A percentile compares a stretch with the other conserved stretches of the same genome.
phyloP scores from a whole-genome alignment of 2,113 vertebrate genomes.

The Rhinoderma darwinii region DNA sequence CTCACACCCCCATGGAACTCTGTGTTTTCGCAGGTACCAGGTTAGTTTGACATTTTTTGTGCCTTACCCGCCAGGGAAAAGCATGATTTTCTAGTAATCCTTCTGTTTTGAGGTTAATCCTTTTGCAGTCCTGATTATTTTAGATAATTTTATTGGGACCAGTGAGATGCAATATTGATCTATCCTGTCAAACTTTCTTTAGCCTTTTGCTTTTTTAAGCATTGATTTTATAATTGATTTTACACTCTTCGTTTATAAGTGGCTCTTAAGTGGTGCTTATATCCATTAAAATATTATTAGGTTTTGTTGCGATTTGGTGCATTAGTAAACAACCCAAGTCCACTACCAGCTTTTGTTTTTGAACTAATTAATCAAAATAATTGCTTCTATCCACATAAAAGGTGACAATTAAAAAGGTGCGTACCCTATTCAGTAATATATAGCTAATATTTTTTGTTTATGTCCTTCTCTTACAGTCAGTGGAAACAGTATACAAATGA shows the following conservation, averaged over 20 bases:
- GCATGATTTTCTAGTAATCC: too few species aligned
- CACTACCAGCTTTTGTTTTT: too few species aligned
- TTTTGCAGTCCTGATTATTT: neutral
- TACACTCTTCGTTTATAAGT: neutral
- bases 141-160: neutral
- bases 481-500: neutral
- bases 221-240: constrained; percentile 4
- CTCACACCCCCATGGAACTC: too few species aligned
- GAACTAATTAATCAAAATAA: neutral
- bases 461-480: too few species aligned
- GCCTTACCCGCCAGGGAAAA: too few species aligned
- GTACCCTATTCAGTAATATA: too few species aligned
- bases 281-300: neutral
- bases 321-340: neutral
- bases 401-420: neutral
- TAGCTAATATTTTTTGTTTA: too few species aligned
- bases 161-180: neutral
- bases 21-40: too few species aligned
- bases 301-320: neutral
- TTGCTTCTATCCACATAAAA: neutral
- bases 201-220: neutral
- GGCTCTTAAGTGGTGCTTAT: neutral
- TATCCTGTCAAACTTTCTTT: neutral
- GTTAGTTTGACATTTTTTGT: too few species aligned
- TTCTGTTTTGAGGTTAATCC: neutral